Evolutionary conservation across 2,797 vertebrate species (phyloP), one percentile per base, ranked within the genome.

Genomic region (Microctenopoma steveboyesi): DNA sequence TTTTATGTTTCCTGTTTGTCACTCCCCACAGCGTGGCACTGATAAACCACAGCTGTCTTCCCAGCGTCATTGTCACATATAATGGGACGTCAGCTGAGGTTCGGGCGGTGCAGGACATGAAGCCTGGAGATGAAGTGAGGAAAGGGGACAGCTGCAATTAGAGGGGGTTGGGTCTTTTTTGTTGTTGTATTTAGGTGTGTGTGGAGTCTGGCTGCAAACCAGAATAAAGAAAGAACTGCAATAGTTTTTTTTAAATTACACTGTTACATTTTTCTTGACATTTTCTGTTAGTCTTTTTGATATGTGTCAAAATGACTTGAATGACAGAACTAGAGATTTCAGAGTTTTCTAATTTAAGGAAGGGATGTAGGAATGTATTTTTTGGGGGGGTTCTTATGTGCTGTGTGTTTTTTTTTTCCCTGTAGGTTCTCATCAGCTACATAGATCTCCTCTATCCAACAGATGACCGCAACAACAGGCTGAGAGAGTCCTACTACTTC

Each of bases 1-100:
- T 52, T 69, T n/a, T 45, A 18, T 13, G 59, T 4, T 51, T 40
- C 67, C 5, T 81, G 5, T 80, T 46, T 73, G 8, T 81, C 45
- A 72, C 13, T 51, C 42, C 28, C 46, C 30, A 22, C 76, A 98
- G 98, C 8, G 95, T 98, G 57, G 96, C 97, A 0, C 72, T 99
- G 64, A 95, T 98, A 92, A 99, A 99, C 90, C 98, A 99, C 87
- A 98, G 97, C 88, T 99, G 98, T 72, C 95, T 95, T 39, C 96
- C 97, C 63, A 99, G 95, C n/a, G 96, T 96, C 84, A 97, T 98
- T 4, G 96, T 99, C 78, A 99, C 97, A 12, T 98, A 95, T 79
- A 94, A 93, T 43, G 95, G 96, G 64, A 96, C 94, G 1, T 49
- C 92, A 18, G 97, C 97, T 0, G 96, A 98, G 85, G 90, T 99